Conservation (phyloP, 2,888 invertebrate genomes). For the Drosophila pseudotakahashii region DNA sequence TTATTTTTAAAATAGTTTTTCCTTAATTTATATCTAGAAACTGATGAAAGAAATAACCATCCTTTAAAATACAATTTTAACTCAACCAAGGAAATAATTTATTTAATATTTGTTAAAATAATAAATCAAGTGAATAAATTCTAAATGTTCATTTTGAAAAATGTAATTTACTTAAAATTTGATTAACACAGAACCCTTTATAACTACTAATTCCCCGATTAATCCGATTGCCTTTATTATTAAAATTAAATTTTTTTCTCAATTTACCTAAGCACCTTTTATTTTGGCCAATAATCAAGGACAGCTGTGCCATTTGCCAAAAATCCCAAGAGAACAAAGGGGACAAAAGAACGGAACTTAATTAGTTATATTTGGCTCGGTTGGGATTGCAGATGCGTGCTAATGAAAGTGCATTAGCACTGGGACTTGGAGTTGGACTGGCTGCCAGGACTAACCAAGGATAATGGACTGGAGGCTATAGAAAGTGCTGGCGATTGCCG, state of each 20-base stretch:
- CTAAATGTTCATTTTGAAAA: too few species aligned
- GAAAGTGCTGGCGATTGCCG: background rate
- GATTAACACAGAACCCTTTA: too few species aligned
- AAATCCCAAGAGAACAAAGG: slow-evolving; percentile 6
- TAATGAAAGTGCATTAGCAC: slow-evolving; percentile 43
- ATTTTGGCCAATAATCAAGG: slow-evolving; percentile 12
- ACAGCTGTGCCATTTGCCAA: slow-evolving; percentile 30
- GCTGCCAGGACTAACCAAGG: slow-evolving; percentile 21
- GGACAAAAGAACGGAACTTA: slow-evolving; percentile 3
- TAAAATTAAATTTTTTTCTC: slow-evolving; percentile 2
- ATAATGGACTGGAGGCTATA: slow-evolving; percentile 15
- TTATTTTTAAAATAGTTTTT: too few species aligned
- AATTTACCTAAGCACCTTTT: slow-evolving; percentile 5
- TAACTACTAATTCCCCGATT: too few species aligned
- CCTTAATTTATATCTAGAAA: too few species aligned
- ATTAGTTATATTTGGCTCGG: slow-evolving; percentile 50
- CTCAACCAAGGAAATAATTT: too few species aligned
- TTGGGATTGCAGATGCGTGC: slow-evolving; percentile 23
- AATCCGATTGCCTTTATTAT: background rate
- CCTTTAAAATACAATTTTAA: too few species aligned
- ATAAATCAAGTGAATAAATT: too few species aligned
- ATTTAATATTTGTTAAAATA: too few species aligned
- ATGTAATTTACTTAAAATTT: too few species aligned
- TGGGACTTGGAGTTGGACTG: background rate
- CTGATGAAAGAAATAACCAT: too few species aligned